A percentile compares a stretch with the other conserved stretches of the same genome.
Evolutionary conservation across 1,140 invertebrate genomes (phyloP).

Genomic region (Diachasma alloeum): DNA sequence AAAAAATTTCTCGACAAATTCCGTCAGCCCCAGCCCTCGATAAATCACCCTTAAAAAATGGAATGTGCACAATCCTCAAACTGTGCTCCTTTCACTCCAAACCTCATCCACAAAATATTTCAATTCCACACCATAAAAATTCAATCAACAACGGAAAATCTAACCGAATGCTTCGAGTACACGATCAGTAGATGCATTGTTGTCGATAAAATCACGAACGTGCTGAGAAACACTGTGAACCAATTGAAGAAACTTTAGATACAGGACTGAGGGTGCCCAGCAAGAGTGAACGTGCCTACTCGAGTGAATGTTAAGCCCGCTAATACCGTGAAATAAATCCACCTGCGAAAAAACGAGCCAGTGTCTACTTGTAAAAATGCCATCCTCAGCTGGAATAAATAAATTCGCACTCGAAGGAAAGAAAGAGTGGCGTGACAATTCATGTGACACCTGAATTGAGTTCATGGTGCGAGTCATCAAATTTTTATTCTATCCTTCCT

Average conservation of each 20-base stretch:
- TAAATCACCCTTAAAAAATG: too few species aligned
- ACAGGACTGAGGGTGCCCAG: not conserved
- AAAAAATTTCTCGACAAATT: too few species aligned
- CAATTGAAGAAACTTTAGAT: not conserved
- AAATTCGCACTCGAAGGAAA: not conserved
- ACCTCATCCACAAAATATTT: not conserved
- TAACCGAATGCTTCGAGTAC: not conserved
- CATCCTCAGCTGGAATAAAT: constrained; percentile 1
- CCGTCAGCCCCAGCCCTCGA: too few species aligned
- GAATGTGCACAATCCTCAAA: too few species aligned
- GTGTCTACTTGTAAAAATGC: not conserved
- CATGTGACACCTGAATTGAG: not conserved
- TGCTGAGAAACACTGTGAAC: not conserved
- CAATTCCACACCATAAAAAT: not conserved
- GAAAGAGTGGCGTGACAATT: not conserved
- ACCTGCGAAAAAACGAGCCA: not conserved
- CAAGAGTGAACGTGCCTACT: not conserved
- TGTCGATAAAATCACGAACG: constrained; percentile 3
- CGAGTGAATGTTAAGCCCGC: not conserved
- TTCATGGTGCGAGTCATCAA: not conserved
- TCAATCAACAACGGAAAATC: not conserved
- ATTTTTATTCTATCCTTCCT: not conserved
- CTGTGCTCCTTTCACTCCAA: too few species aligned
- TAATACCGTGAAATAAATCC: not conserved
- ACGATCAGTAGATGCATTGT: not conserved